A percentile compares a stretch with the other conserved stretches of the same genome.
Evolutionary conservation across 2,113 vertebrate genomes (phyloP).

Genomic region (Sus scrofa): T2T-Sscrofa CM000817.6:81486501-81487000

Average conservation of each 20-base stretch:
- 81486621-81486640: accelerated
- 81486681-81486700: background rate
- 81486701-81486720: background rate
- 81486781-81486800: background rate
- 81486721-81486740: background rate
- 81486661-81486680: background rate
- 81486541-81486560: accelerated
- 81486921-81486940: background rate
- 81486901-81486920: background rate
- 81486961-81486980: too few species aligned
- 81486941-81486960: too few species aligned
- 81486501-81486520: background rate
- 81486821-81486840: accelerated
- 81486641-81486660: background rate
- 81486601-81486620: background rate
- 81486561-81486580: background rate
- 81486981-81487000: too few species aligned
- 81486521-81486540: background rate
- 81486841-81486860: background rate
- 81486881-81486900: background rate
- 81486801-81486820: too few species aligned
- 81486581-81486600: accelerated
- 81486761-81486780: background rate
- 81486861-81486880: background rate
- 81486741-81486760: background rate